phyloP scores from a whole-genome alignment of 1,140 invertebrate genomes.

The Sarcophaga peregrina region DNA sequence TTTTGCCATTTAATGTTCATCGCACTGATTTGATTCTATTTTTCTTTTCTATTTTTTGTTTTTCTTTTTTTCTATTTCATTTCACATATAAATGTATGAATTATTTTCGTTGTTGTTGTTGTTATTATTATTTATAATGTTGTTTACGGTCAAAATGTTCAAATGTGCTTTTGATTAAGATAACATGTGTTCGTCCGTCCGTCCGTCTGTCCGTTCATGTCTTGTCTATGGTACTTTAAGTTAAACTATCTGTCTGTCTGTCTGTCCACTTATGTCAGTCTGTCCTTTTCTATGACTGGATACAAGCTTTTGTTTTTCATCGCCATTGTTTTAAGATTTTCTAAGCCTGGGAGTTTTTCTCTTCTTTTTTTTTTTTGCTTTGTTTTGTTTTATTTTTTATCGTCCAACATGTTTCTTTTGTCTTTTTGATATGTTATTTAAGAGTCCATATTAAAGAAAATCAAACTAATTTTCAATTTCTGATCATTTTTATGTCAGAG shows the following conservation, averaged over 20 bases:
- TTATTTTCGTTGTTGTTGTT: not conserved
- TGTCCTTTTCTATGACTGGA: no score
- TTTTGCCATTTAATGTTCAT: no score
- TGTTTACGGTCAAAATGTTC: conserved; percentile 36
- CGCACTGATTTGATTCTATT: no score
- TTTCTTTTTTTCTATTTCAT: no score
- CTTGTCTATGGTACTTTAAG: not conserved
- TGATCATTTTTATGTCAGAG: not conserved
- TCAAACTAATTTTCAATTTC: conserved; percentile 11
- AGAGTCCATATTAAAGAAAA: not conserved
- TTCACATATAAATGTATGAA: no score
- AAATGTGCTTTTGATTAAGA: conserved; percentile 41
- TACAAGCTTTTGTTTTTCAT: not conserved
- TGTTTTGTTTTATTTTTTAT: no score
- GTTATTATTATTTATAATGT: not conserved
- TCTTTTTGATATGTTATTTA: conserved; percentile 20
- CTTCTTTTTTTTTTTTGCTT: not conserved
- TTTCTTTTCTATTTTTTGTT: no score
- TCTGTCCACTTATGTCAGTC: no score
- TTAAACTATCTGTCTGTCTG: no score
- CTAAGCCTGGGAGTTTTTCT: conserved; percentile 8
- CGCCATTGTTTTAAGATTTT: not conserved
- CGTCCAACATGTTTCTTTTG: not conserved
- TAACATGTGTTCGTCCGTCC: conserved; percentile 19
- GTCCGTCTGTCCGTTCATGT: not conserved